Base-by-base conservation (phyloP, 2,113 vertebrate species). In the Capreolus pygargus region DNA sequence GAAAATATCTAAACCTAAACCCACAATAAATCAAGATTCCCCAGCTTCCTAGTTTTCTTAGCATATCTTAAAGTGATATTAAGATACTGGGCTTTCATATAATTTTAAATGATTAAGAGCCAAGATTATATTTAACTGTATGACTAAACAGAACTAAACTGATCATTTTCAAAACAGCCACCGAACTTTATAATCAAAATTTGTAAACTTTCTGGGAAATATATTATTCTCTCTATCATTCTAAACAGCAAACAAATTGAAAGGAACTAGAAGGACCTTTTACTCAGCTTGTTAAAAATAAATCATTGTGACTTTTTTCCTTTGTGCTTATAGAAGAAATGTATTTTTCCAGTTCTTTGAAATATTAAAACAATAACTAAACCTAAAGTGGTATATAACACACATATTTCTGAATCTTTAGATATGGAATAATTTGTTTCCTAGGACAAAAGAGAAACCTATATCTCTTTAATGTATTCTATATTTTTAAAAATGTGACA, bases 341-440 rank as follows among this genome's bases (percentile, higher is more conserved):
- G 3, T 52, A 79, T 60, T 93, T 91, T 92, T 79, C 76, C 23
- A 70, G 30, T 55, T 95, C 47, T 87, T 55, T 50, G 76, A 83
- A 96, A 92, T 58, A 95, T 36, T 45, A 67, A 84, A 45, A 82
- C 14, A 64, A 43, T 92, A 89, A 85, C 54, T 85, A 85, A 47
- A 74, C 86, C 55, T 92, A 58, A 97, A 58, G 25, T 60, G 25
- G 45, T 79, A 7, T 50, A 84, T 79, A 89, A 95, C 47, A 89
- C 50, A 85, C 36, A 45, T 87, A 27, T 92, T 94, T 96, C 76
- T 94, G 89, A 86, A 57, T 81, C 70, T 85, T 93, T 58, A 85
- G 47, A 83, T 57, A 95, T 30, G 19, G 86, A 67, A 58, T 86
- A 58, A 67, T 83, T 92, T 94, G 36, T 89, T 92, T 36, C 28